Percentiles rank a stretch among this genome's conserved stretches.
Evolutionary conservation across 2,797 vertebrate species (phyloP).

Genomic region (Neosilurus hyrtlii): DNA sequence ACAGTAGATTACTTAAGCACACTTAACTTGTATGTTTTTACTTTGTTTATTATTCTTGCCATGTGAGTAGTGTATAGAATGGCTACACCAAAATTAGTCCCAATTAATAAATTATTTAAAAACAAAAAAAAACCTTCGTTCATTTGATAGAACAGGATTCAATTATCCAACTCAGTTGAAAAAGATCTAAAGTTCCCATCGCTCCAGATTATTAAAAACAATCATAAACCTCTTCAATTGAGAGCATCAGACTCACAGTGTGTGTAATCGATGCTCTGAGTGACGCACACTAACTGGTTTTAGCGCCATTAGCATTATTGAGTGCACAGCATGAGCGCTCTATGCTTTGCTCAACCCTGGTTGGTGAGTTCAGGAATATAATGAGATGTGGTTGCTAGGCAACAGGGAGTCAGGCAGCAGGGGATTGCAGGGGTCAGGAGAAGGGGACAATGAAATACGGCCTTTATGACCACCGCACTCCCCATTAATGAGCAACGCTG

Average conservation of each 20-base stretch:
- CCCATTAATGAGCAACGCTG: conserved; percentile 27
- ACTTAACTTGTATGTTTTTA: no score
- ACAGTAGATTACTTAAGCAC: no score
- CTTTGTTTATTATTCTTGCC: no score
- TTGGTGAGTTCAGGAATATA: conserved; percentile 50
- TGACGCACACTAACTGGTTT: conserved; percentile 33
- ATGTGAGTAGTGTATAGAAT: no score
- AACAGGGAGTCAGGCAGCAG: conserved; percentile 64
- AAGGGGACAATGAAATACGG: conserved; percentile 54
- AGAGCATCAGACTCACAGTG: background rate
- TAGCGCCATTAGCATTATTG: conserved; percentile 54
- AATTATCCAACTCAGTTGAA: no score
- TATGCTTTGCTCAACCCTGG: conserved; percentile 17
- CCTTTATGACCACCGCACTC: conserved; percentile 43
- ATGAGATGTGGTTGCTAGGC: conserved; percentile 65
- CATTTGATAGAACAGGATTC: no score
- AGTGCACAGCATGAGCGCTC: conserved; percentile 35
- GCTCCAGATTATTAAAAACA: no score
- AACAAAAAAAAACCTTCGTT: no score
- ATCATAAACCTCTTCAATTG: background rate
- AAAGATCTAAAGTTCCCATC: no score
- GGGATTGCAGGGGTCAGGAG: conserved; percentile 59
- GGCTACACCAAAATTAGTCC: no score
- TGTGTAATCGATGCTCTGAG: conserved; percentile 8
- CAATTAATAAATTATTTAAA: no score